Evolutionary conservation across 2,113 vertebrate species (phyloP).

Genomic region (Semnopithecus entellus): DNA sequence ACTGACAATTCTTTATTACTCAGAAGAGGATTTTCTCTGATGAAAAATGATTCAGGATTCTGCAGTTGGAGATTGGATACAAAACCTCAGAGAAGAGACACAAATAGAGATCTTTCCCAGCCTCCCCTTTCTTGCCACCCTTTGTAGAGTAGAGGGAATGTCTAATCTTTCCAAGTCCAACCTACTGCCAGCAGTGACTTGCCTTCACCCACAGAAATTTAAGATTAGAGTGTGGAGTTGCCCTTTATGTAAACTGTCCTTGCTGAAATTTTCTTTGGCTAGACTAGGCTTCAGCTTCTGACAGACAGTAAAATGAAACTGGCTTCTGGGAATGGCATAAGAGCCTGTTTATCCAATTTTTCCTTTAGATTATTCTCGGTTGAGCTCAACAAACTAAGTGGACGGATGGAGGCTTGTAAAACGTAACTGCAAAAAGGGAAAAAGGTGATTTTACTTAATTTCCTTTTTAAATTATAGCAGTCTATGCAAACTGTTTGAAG

Average conservation of each 20-base stretch:
- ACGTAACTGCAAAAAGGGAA: constrained; percentile 12
- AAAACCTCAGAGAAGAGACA: constrained; percentile 27
- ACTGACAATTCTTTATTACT: constrained; percentile 49
- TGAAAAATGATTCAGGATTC: constrained; percentile 46
- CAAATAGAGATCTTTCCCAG: not conserved
- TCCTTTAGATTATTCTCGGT: constrained; percentile 49
- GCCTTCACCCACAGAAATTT: constrained; percentile 41
- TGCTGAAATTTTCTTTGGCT: constrained; percentile 42
- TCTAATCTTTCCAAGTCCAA: constrained; percentile 24
- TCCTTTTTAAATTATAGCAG: constrained; percentile 50
- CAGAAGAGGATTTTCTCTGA: constrained; percentile 33
- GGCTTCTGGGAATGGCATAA: constrained; percentile 53
- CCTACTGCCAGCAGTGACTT: constrained; percentile 53
- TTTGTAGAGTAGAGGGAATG: not conserved
- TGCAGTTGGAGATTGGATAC: constrained; percentile 9
- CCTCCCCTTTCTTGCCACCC: not conserved
- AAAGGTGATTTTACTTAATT: constrained; percentile 43
- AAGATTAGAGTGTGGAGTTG: not conserved
- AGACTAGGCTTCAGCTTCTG: constrained; percentile 53
- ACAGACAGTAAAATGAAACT: constrained; percentile 37
- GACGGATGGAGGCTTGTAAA: constrained; percentile 1
- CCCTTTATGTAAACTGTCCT: not conserved
- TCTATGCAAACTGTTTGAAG: not conserved
- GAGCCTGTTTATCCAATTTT: constrained; percentile 32
- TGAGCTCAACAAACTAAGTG: constrained; percentile 11